Percentiles rank a stretch among this genome's conserved stretches.
These are phyloP conservation scores for Sandelia bainsii DNA, from an alignment of 2,797 vertebrate species.

Conservation along the genomic window DNA sequence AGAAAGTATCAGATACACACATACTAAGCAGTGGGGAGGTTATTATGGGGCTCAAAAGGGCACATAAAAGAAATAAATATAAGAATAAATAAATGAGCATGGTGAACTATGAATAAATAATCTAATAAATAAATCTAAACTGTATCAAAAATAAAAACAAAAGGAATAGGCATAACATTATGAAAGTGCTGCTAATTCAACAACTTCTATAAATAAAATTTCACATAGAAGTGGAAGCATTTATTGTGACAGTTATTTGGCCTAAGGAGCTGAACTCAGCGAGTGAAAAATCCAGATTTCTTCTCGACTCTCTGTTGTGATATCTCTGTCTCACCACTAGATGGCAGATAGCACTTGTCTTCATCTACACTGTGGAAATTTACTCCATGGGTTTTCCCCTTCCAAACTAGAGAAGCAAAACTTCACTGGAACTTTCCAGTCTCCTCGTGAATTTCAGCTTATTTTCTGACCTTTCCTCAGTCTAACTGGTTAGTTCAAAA, in stretches of 20 bases:
- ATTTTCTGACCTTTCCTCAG: slow-evolving; percentile 57
- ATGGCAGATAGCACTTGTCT: slow-evolving; percentile 58
- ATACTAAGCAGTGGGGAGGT: not conserved
- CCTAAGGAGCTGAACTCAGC: not conserved
- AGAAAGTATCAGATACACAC: too few species aligned
- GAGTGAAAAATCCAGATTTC: too few species aligned
- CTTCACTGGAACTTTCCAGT: slow-evolving; percentile 76
- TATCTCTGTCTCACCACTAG: slow-evolving; percentile 69
- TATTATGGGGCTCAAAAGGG: not conserved
- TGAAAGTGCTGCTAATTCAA: too few species aligned
- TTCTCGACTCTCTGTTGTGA: slow-evolving; percentile 37
- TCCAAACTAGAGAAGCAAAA: slow-evolving; percentile 52
- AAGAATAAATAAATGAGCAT: not conserved
- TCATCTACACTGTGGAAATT: slow-evolving; percentile 29
- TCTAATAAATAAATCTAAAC: too few species aligned
- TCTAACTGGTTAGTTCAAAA: slow-evolving; percentile 48
- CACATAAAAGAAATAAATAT: not conserved
- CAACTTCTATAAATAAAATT: not conserved
- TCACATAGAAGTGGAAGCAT: not conserved
- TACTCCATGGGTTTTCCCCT: slow-evolving; percentile 67
- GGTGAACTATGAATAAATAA: not conserved
- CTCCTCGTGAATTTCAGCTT: slow-evolving; percentile 65
- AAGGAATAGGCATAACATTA: too few species aligned
- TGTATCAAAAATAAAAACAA: too few species aligned
- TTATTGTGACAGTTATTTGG: not conserved